Conservation (phyloP, 2,888 invertebrate genomes). For the Alentia gelatinosa region DNA sequence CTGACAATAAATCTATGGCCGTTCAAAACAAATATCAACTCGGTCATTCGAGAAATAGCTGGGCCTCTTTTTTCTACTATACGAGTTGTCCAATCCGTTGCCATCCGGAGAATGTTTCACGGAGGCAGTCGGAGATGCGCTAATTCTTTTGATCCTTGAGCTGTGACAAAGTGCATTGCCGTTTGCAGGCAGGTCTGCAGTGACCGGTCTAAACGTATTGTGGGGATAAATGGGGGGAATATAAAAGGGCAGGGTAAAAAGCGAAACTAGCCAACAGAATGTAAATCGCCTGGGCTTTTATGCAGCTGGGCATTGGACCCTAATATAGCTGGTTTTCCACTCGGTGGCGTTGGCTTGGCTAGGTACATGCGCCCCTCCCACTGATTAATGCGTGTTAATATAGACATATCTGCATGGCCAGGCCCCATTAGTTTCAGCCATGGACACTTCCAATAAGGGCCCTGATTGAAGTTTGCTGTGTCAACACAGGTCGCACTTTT, state of each 20-base stretch:
- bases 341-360: neutral
- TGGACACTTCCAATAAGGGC: neutral
- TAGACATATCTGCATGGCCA: neutral
- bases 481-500: conserved; percentile 12
- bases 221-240: too few species aligned
- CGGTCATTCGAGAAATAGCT: neutral
- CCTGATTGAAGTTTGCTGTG: conserved; percentile 35
- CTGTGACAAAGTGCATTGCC: too few species aligned
- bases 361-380: neutral
- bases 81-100: neutral
- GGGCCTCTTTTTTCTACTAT: neutral
- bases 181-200: too few species aligned
- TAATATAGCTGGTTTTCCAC: neutral
- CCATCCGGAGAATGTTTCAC: too few species aligned
- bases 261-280: too few species aligned
- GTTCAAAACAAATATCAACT: neutral
- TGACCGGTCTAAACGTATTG: too few species aligned
- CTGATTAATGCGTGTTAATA: conserved; percentile 36
- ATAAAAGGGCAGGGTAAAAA: too few species aligned
- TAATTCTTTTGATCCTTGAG: too few species aligned
- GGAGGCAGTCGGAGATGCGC: too few species aligned
- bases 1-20: conserved; percentile 1
- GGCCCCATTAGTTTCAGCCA: neutral
- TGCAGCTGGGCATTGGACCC: too few species aligned
- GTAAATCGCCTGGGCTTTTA: too few species aligned